Evolutionary conservation across 2,888 invertebrate genomes (phyloP).

Genomic region (Nomada ruficornis): DNA sequence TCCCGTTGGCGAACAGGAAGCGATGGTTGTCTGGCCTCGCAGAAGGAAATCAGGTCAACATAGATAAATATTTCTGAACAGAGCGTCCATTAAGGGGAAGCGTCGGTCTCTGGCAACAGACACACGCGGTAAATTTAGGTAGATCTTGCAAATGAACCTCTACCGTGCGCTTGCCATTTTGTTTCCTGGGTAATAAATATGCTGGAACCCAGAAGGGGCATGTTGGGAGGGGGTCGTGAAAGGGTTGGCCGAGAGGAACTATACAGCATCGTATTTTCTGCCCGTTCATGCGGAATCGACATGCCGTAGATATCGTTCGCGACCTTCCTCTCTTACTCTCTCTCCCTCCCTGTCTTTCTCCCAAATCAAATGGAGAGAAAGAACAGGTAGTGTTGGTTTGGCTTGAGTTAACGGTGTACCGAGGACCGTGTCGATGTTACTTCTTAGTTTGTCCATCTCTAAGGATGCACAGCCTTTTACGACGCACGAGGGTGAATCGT

Average conservation of each 20-base stretch:
- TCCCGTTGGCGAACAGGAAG: not conserved
- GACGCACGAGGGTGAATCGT: conserved; percentile 34
- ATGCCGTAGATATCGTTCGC: conserved; percentile 70
- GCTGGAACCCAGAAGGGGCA: conserved; percentile 11
- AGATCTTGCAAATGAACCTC: conserved; percentile 68
- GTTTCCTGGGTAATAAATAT: conserved; percentile 71
- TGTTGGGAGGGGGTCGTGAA: conserved; percentile 33
- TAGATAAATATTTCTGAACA: conserved; percentile 44
- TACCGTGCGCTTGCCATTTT: conserved; percentile 68
- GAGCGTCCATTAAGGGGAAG: conserved; percentile 41
- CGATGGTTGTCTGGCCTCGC: conserved; percentile 11
- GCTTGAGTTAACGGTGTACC: conserved; percentile 65
- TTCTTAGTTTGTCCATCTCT: conserved; percentile 56
- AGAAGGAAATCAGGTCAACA: conserved; percentile 39
- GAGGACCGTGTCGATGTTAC: conserved; percentile 57
- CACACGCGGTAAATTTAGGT: conserved; percentile 63
- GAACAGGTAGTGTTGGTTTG: conserved; percentile 27
- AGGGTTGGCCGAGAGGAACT: conserved; percentile 52
- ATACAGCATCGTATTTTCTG: conserved; percentile 70
- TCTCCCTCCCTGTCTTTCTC: not conserved
- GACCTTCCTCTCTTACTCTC: conserved; percentile 61
- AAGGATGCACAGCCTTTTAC: conserved; percentile 49
- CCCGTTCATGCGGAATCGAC: conserved; percentile 73
- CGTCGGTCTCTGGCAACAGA: conserved; percentile 9
- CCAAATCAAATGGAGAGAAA: not conserved